Evolutionary conservation across 2,888 invertebrate genomes (phyloP), one percentile per base, ranked within the genome.

Genomic region (Cheilosia urbana): DNA sequence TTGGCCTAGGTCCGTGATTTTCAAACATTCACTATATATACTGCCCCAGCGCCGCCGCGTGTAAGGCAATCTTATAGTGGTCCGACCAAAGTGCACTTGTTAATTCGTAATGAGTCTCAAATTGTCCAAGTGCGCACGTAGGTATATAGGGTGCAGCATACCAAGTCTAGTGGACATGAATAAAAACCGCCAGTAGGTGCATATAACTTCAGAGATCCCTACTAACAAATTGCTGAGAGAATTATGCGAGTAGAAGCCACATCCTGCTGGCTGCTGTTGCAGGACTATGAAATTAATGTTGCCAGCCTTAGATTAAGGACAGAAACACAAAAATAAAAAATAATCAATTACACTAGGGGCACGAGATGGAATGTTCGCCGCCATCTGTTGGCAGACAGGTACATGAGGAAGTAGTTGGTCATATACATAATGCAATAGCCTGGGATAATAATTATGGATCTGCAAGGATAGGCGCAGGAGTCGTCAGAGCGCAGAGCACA

Each of bases 1-100:
- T 62, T 80, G 51, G 80, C 87, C 84, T 78, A 87, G 88, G 87
- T 87, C 83, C 82, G 88, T 87, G 87, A 89, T 89, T 90, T 71
- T 72, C 27, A 75, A 49, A 58, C 66, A 79, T 58, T 27, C 62
- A 37, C 66, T n/a, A 55, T 42, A 37, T 37, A 37, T 13, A 13
- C n/a, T 27, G 37, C 11, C 7, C 37, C 45, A 49, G 19, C 68
- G 24, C 27, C 62, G 53, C 55, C 55, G 58, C 37, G 37, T 13
- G 37, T 13, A 45, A 24, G 15, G 19, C 57, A 83, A 72, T 62
- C 73, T 62, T 78, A 37, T 37, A 73, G 83, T 78, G 73, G 78
- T 68, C 78, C 78, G 27, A 57, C 78, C 57, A 78, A 78, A 83
- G 83, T 83, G 83, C 78, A 83, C 83, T 83, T 83, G 83, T 83